Conservation (phyloP, 2,888 invertebrate species). For the Tinea trinotella region DNA sequence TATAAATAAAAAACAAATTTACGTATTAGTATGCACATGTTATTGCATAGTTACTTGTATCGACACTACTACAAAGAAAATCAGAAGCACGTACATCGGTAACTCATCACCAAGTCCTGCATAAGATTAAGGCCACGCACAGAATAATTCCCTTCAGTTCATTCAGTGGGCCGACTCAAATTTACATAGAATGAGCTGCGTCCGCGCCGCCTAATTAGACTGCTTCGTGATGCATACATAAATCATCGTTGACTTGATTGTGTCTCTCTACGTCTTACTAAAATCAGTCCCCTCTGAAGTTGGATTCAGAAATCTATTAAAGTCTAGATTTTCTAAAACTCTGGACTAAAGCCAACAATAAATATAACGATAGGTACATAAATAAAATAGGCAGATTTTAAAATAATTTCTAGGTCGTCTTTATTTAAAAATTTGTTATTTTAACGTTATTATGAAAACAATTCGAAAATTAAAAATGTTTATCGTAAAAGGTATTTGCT, state of each 20-base stretch:
- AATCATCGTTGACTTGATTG: constrained; percentile 45
- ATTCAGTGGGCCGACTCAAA: constrained; percentile 33
- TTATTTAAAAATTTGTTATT: neutral
- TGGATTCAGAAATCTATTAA: constrained; percentile 1
- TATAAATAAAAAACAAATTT: constrained; percentile 2
- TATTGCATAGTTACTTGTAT: neutral
- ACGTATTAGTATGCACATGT: neutral
- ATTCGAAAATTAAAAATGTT: neutral
- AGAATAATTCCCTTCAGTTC: constrained; percentile 21
- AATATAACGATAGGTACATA: neutral
- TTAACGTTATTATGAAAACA: neutral
- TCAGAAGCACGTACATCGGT: constrained; percentile 18
- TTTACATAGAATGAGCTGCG: constrained; percentile 59
- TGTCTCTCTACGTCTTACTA: constrained; percentile 17
- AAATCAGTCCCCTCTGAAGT: neutral
- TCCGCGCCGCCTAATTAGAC: constrained; percentile 52
- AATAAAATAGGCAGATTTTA: neutral
- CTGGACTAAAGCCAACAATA: neutral
- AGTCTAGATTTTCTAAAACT: neutral
- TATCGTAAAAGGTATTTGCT: neutral
- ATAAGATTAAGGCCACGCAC: constrained; percentile 19
- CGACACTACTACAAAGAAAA: neutral
- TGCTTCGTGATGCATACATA: constrained; percentile 42
- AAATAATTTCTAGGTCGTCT: neutral
- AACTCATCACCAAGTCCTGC: neutral